These are phyloP conservation scores for Holacanthella duospinosa DNA, from an alignment of 2,888 invertebrate species.

Conservation along the genomic window DNA sequence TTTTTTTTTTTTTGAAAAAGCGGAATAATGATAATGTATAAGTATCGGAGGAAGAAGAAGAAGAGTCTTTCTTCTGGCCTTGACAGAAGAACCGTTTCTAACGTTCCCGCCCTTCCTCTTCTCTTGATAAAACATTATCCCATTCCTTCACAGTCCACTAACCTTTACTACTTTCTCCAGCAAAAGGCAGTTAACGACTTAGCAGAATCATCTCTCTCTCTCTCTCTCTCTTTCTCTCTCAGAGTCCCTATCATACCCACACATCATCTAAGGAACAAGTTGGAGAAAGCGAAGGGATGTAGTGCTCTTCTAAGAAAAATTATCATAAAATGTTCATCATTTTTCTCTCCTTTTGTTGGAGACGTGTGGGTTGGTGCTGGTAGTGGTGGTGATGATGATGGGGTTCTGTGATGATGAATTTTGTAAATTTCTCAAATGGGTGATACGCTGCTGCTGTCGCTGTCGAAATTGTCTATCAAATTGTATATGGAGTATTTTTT, in stretches of 20 bases:
- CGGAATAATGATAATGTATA: neutral
- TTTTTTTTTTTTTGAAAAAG: too few species aligned
- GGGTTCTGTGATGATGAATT: constrained; percentile 2
- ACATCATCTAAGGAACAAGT: neutral
- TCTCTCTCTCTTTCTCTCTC: too few species aligned
- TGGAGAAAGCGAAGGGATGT: neutral
- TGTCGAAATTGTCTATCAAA: too few species aligned
- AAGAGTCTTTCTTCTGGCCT: neutral
- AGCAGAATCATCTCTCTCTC: too few species aligned
- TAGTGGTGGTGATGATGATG: constrained; percentile 16
- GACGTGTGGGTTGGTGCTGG: neutral
- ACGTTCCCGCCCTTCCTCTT: neutral
- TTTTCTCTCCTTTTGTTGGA: constrained; percentile 3
- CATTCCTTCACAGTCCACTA: constrained; percentile 2
- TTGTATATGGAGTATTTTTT: too few species aligned
- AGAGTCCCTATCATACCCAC: too few species aligned
- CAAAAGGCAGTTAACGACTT: neutral
- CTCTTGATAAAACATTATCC: neutral
- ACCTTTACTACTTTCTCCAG: constrained; percentile 4
- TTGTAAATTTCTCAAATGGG: neutral
- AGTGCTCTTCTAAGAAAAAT: constrained; percentile 28
- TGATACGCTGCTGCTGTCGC: too few species aligned
- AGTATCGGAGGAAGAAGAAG: neutral
- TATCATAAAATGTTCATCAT: constrained; percentile 31
- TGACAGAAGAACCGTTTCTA: neutral